Evolutionary conservation across 1,140 invertebrate species (phyloP).

Genomic region (Caenorhabditis briggsae): DNA sequence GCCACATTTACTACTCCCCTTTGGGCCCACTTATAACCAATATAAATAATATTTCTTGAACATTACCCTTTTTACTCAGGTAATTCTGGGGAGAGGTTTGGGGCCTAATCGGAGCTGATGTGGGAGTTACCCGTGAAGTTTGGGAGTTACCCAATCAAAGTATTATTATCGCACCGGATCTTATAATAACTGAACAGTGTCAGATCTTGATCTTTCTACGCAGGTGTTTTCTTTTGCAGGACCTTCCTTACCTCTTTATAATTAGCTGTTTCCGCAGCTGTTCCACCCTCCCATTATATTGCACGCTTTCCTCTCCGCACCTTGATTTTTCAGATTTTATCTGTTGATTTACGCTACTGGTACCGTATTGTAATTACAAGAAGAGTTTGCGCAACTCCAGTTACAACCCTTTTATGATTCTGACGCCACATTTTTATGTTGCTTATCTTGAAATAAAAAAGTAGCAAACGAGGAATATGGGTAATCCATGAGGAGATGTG

Average conservation of each 20-base stretch:
- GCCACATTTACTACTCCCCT: too few species aligned
- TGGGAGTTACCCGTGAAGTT: too few species aligned
- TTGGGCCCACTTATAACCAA: too few species aligned
- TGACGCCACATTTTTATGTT: constrained; percentile 36
- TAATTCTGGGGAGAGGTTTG: too few species aligned
- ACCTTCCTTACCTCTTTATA: constrained; percentile 25
- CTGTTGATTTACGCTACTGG: not conserved
- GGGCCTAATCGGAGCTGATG: too few species aligned
- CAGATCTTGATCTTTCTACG: not conserved
- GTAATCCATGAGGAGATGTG: not conserved
- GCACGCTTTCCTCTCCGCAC: not conserved
- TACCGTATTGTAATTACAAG: constrained; percentile 23
- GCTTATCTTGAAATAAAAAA: not conserved
- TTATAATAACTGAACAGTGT: constrained; percentile 43
- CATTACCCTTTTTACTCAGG: too few species aligned
- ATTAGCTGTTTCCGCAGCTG: constrained; percentile 36
- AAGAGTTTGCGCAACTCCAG: constrained; percentile 3
- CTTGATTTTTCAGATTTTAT: constrained; percentile 20
- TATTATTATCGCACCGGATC: not conserved
- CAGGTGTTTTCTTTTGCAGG: constrained; percentile 37
- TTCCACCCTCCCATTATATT: not conserved
- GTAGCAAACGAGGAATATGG: not conserved
- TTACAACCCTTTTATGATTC: constrained; percentile 15
- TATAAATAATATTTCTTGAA: too few species aligned
- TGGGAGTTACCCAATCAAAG: too few species aligned